phyloP scores from a whole-genome alignment of 1,140 invertebrate species.

The Micrasema longulum region DNA sequence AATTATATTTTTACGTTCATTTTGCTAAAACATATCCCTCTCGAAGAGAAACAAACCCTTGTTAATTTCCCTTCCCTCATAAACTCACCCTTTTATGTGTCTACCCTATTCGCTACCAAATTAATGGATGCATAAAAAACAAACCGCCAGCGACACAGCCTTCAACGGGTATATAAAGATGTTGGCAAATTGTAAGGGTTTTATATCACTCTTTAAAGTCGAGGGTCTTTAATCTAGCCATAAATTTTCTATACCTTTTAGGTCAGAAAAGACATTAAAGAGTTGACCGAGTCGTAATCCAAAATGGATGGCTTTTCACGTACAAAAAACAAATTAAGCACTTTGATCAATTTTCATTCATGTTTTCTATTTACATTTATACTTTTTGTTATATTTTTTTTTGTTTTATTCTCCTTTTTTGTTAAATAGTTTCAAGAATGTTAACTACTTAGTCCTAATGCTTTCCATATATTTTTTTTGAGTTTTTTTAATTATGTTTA shows the following conservation, averaged over 20 bases:
- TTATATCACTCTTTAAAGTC: conserved; percentile 34
- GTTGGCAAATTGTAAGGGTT: conserved; percentile 10
- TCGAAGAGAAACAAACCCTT: not conserved
- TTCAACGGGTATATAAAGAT: conserved; percentile 5
- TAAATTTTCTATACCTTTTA: conserved; percentile 24
- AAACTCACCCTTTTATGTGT: conserved; percentile 9
- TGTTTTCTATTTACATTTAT: too few relatives aligned
- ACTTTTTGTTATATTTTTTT: too few relatives aligned
- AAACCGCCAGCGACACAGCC: not conserved
- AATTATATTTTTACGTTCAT: conserved; percentile 16
- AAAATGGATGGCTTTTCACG: too few relatives aligned
- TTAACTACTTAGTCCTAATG: too few relatives aligned
- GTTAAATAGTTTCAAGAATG: too few relatives aligned
- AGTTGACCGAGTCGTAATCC: too few relatives aligned
- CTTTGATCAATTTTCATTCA: too few relatives aligned
- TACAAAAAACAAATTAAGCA: too few relatives aligned
- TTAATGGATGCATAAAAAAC: conserved; percentile 31
- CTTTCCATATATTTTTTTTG: too few relatives aligned
- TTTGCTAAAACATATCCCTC: not conserved
- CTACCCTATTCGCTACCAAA: conserved; percentile 7
- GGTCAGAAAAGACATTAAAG: too few relatives aligned
- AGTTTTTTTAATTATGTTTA: too few relatives aligned
- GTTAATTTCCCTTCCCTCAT: conserved; percentile 24
- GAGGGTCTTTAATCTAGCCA: conserved; percentile 4
- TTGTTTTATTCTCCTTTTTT: too few relatives aligned